Percentiles rank a stretch among this genome's conserved stretches.
These are phyloP conservation scores for Brachystomella parvula DNA, from an alignment of 1,140 invertebrate genomes.

Conservation along the genomic window DNA sequence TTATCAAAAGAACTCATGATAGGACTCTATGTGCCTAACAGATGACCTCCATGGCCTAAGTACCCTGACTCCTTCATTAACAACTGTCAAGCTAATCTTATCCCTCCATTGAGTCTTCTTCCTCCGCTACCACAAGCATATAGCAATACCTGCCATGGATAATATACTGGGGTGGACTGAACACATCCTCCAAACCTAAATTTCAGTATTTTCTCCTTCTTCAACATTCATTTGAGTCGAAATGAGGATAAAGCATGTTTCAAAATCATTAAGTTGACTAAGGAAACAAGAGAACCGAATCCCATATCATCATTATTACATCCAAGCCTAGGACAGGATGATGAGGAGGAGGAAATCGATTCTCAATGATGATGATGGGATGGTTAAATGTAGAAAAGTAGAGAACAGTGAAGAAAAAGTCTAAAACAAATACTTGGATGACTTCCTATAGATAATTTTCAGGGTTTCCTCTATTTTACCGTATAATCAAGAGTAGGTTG, in stretches of 20 bases:
- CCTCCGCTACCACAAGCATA: too few relatives aligned
- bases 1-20: neutral
- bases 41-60: too few relatives aligned
- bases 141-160: neutral
- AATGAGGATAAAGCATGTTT: neutral
- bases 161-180: too few relatives aligned
- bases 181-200: neutral
- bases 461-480: too few relatives aligned
- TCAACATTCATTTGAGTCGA: neutral
- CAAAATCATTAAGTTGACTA: neutral
- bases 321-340: too few relatives aligned
- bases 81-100: too few relatives aligned
- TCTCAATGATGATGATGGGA: neutral
- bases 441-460: too few relatives aligned
- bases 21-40: too few relatives aligned
- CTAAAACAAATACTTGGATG: constrained; percentile 6
- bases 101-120: too few relatives aligned
- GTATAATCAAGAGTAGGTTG: too few relatives aligned
- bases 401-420: neutral
- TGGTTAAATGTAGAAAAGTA: neutral
- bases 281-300: neutral
- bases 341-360: constrained; percentile 7
- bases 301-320: neutral
- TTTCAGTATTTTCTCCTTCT: neutral
- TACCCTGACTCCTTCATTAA: too few relatives aligned